Percentiles rank a stretch among this genome's conserved stretches.
Evolutionary conservation across 2,797 vertebrate genomes (phyloP).

Genomic region (Staurois parvus): DNA sequence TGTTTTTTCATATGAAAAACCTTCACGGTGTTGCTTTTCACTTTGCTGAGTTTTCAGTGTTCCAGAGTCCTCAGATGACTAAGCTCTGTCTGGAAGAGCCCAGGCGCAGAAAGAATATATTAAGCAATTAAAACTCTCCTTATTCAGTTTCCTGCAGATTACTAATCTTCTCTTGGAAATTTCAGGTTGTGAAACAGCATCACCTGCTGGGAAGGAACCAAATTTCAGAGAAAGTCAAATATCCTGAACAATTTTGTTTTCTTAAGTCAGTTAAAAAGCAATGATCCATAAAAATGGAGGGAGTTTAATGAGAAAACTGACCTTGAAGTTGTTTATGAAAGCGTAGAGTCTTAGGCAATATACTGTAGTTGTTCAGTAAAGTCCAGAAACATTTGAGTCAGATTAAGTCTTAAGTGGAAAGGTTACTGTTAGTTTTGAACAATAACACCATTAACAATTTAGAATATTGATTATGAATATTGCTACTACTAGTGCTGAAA

Average conservation of each 20-base stretch:
- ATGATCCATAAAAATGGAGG: background rate
- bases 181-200: constrained; percentile 69
- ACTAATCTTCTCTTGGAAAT: constrained; percentile 33
- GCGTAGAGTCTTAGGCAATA: background rate
- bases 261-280: background rate
- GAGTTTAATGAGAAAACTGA: constrained; percentile 17
- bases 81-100: constrained; percentile 66
- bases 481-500: too few relatives aligned
- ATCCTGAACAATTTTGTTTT: background rate
- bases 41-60: constrained; percentile 66
- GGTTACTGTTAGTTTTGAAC: background rate
- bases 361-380: background rate
- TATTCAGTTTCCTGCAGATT: constrained; percentile 48
- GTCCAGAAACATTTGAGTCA: constrained; percentile 2
- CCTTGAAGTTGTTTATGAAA: constrained; percentile 12
- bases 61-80: constrained; percentile 67
- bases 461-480: too few relatives aligned
- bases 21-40: constrained; percentile 66
- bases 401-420: constrained; percentile 8
- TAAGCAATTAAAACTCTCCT: constrained; percentile 66
- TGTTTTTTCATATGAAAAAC: background rate
- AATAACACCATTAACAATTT: background rate
- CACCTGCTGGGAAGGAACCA: constrained; percentile 66
- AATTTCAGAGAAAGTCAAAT: constrained; percentile 12
- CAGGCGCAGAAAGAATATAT: constrained; percentile 67